Evolutionary conservation across 2,797 vertebrate species (phyloP).

Genomic region (Amblyopsis hoosieri): DNA sequence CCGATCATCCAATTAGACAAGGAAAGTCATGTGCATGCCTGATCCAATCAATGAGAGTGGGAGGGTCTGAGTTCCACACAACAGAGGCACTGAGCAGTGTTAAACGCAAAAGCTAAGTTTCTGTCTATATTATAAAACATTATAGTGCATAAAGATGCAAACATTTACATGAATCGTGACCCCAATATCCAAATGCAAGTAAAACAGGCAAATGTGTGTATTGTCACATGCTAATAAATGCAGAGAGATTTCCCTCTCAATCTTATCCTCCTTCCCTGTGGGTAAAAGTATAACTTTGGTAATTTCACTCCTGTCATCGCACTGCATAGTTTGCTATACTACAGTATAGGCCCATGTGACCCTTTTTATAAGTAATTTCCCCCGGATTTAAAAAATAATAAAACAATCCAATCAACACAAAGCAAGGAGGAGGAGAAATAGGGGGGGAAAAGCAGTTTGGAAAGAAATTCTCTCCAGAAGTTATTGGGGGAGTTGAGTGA

Average conservation of each 20-base stretch:
- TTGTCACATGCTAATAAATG: no score
- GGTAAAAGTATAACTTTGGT: slow-evolving; percentile 31
- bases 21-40: no score
- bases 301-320: slow-evolving; percentile 47
- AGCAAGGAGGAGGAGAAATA: slow-evolving; percentile 25
- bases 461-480: slow-evolving; percentile 75
- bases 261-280: not conserved
- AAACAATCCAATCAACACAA: slow-evolving; percentile 80
- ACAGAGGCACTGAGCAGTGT: no score
- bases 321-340: slow-evolving; percentile 35
- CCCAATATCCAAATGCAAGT: no score
- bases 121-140: no score
- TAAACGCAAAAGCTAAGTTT: no score
- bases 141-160: no score
- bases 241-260: not conserved
- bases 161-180: no score
- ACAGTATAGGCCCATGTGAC: slow-evolving; percentile 59
- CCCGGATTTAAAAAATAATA: slow-evolving; percentile 78
- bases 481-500: slow-evolving; percentile 61
- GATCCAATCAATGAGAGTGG: no score
- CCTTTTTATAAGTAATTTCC: slow-evolving; percentile 77
- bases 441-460: slow-evolving; percentile 50
- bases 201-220: no score
- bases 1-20: no score
- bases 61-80: no score